Evolutionary conservation across 2,113 vertebrate genomes (phyloP).

Genomic region (Baryphthengus martii): DNA sequence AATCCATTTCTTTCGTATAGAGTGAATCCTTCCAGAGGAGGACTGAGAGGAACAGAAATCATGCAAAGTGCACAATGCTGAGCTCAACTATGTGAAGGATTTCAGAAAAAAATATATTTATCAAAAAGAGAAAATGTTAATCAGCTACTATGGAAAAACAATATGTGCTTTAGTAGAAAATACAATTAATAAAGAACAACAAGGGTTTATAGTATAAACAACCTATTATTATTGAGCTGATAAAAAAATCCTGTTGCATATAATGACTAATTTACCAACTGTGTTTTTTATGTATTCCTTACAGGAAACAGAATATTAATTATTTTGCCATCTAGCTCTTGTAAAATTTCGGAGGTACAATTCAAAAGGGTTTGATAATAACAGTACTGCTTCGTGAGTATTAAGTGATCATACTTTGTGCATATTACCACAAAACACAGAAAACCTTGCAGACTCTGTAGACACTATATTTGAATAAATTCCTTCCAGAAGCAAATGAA

Average conservation of each 20-base stretch:
- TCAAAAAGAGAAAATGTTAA: not conserved
- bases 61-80: not conserved
- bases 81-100: not conserved
- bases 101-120: not conserved
- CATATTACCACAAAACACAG: not conserved
- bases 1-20: not conserved
- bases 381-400: not conserved
- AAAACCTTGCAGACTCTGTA: not conserved
- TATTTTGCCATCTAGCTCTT: not conserved
- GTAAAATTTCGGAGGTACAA: not conserved
- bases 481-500: not conserved
- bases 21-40: not conserved
- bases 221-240: not conserved
- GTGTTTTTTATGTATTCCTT: not conserved
- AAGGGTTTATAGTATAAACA: not conserved
- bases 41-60: not conserved
- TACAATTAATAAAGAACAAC: not conserved
- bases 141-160: not conserved
- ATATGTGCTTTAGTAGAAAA: not conserved
- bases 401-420: not conserved
- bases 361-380: not conserved
- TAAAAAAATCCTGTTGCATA: rapidly evolving
- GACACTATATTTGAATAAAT: not conserved
- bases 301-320: not conserved
- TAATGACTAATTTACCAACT: not conserved